Conservation (phyloP, 2,888 invertebrate species). For the Scaptodrosophila latifasciaeformis region DNA sequence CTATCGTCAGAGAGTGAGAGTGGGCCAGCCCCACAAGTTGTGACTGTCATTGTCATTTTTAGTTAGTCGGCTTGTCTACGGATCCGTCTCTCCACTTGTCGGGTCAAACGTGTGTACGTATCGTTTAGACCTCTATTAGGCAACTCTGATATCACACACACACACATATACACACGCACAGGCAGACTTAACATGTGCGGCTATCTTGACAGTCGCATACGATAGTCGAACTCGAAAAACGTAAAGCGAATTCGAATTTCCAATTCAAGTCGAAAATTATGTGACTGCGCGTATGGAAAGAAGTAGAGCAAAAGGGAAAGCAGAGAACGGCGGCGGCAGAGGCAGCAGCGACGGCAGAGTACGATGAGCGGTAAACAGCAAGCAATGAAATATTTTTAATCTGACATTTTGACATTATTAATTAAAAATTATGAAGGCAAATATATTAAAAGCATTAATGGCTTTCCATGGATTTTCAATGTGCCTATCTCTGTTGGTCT, state of each 20-base stretch:
- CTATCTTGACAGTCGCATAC: slow-evolving; percentile 61
- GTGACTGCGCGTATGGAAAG: slow-evolving; percentile 6
- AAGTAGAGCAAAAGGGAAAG: not conserved
- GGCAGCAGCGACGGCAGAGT: slow-evolving; percentile 1
- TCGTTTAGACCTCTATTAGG: no score
- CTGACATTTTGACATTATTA: slow-evolving; percentile 27
- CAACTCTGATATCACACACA: no score
- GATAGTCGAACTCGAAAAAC: no score
- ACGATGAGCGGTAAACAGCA: not conserved
- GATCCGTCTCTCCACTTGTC: no score
- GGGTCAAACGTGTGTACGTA: no score
- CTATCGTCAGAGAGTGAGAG: slow-evolving; percentile 12
- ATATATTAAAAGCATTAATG: slow-evolving; percentile 21
- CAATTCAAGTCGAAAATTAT: not conserved
- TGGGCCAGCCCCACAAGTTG: slow-evolving; percentile 1
- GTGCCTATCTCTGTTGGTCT: slow-evolving; percentile 18
- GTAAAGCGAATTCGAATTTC: slow-evolving; percentile 17
- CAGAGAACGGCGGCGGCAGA: slow-evolving; percentile 9
- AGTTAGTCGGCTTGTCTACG: no score
- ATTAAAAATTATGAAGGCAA: slow-evolving; percentile 29
- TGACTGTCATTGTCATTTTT: no score
- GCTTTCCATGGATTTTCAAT: slow-evolving; percentile 23
- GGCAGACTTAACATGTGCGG: slow-evolving; percentile 53
- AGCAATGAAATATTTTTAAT: slow-evolving; percentile 16
- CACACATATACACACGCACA: no score